Evolutionary conservation across 2,888 invertebrate species (phyloP).

Genomic region (Dynastes maya): DNA sequence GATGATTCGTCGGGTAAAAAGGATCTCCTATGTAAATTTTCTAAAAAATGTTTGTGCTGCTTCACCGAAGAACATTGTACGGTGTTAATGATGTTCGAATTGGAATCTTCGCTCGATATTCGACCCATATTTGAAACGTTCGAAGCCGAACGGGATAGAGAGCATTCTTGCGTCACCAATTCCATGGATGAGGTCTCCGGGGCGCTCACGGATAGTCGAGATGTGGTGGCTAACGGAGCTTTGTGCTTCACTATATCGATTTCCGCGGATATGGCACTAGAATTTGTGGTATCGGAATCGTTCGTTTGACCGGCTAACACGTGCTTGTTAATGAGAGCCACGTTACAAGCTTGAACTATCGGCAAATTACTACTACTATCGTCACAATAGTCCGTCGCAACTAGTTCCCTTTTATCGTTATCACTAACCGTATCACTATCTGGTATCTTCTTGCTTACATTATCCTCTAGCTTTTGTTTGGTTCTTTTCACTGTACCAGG

Average conservation of each 20-base stretch:
- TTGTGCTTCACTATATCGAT: constrained; percentile 70
- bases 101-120: constrained; percentile 66
- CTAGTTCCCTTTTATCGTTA: constrained; percentile 52
- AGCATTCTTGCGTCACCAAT: constrained; percentile 62
- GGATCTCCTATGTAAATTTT: constrained; percentile 68
- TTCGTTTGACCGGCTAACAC: constrained; percentile 64
- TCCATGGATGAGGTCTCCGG: constrained; percentile 74
- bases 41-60: constrained; percentile 72
- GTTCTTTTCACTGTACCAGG: constrained; percentile 81
- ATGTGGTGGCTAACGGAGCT: constrained; percentile 61
- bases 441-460: constrained; percentile 59
- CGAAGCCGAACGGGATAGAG: constrained; percentile 66
- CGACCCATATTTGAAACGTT: constrained; percentile 62
- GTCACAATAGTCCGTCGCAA: constrained; percentile 61
- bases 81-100: constrained; percentile 70
- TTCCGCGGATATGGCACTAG: constrained; percentile 77
- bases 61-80: constrained; percentile 73
- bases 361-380: constrained; percentile 56
- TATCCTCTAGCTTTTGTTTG: constrained; percentile 80
- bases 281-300: constrained; percentile 66
- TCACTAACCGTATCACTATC: constrained; percentile 49
- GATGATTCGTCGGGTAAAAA: constrained; percentile 66
- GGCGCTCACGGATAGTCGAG: constrained; percentile 76
- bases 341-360: constrained; percentile 61
- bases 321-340: constrained; percentile 61